These are phyloP conservation scores for Amblyopsis rosae DNA, from an alignment of 2,113 vertebrate species.

Conservation along the genomic window DNA sequence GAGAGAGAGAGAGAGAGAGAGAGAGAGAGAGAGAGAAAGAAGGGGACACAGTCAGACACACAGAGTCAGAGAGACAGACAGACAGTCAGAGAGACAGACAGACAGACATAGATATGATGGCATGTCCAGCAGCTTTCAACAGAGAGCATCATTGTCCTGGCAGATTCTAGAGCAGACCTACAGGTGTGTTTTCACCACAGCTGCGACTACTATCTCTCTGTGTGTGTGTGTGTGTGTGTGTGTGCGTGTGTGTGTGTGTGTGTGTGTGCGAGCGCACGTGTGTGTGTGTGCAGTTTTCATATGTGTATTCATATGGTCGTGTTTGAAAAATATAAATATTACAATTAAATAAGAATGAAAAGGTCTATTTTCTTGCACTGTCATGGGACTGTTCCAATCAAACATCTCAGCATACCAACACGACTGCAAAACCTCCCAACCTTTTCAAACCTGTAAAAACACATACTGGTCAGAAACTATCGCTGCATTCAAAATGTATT, in stretches of 20 bases:
- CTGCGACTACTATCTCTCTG: slow-evolving; percentile 21
- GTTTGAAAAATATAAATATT: background rate
- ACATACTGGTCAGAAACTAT: no score
- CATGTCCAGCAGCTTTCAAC: slow-evolving; percentile 66
- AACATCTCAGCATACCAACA: no score
- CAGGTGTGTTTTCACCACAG: slow-evolving; percentile 71
- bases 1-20: background rate
- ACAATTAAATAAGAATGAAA: no score
- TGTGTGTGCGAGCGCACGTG: slow-evolving; percentile 2
- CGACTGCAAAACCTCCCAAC: no score
- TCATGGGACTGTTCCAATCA: no score
- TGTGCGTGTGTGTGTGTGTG: slow-evolving; percentile 13
- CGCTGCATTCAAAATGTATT: no score
- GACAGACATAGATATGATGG: slow-evolving; percentile 40
- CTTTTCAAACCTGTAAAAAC: no score
- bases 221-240: slow-evolving; percentile 21
- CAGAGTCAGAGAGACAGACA: slow-evolving; percentile 23
- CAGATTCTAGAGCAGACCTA: slow-evolving; percentile 40
- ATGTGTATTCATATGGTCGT: slow-evolving; percentile 45
- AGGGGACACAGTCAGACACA: no score
- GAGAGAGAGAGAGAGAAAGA: background rate
- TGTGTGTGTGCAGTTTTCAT: background rate
- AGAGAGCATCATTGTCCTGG: slow-evolving; percentile 76
- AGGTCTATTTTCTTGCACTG: no score
- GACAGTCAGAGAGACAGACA: slow-evolving; percentile 21